phyloP scores from a whole-genome alignment of 1,140 invertebrate species.

The Papilio helenus region DNA sequence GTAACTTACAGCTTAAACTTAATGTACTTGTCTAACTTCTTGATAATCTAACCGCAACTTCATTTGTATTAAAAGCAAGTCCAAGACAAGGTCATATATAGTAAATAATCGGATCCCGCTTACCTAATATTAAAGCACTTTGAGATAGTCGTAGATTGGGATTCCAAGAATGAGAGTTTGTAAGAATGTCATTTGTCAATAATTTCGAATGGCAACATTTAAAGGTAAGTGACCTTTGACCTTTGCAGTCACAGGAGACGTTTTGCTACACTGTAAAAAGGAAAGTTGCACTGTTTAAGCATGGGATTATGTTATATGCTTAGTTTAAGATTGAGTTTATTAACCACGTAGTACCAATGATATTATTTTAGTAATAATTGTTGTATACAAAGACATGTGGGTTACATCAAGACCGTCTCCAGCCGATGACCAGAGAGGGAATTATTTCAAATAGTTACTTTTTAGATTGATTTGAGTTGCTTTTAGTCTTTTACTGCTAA shows the following conservation, averaged over 20 bases:
- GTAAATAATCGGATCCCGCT: neutral
- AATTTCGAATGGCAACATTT: too few species aligned
- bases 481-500: neutral
- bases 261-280: neutral
- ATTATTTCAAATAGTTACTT: too few species aligned
- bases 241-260: neutral
- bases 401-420: too few species aligned
- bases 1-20: neutral
- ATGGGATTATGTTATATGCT: neutral
- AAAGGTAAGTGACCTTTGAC: neutral
- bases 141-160: neutral
- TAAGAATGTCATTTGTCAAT: neutral
- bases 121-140: neutral
- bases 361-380: too few species aligned
- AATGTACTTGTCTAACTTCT: neutral
- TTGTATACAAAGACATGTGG: too few species aligned
- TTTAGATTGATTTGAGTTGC: too few species aligned
- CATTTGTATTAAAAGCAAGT: neutral
- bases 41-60: neutral
- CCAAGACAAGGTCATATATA: neutral
- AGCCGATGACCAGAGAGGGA: too few species aligned
- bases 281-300: neutral
- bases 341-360: neutral
- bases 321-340: neutral
- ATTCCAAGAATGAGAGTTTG: neutral